A percentile compares a stretch with the other conserved stretches of the same genome.
Evolutionary conservation across 2,888 invertebrate species (phyloP).

Genomic region (Helleia helle): DNA sequence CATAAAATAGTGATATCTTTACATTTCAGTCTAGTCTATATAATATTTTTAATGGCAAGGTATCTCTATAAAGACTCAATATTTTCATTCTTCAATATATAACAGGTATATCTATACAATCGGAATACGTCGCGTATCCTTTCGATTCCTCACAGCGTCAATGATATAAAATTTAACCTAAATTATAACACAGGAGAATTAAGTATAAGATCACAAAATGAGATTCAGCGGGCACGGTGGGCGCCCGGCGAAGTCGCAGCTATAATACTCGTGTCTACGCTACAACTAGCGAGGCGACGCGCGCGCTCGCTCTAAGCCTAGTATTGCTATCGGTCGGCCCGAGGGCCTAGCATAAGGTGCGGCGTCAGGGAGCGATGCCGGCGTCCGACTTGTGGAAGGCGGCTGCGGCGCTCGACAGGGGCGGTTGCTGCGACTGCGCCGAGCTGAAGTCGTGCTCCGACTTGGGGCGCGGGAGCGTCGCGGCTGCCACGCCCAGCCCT

Average conservation of each 20-base stretch:
- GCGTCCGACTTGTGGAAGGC: constrained; percentile 87
- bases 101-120: constrained; percentile 69
- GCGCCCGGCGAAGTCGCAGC: constrained; percentile 67
- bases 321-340: constrained; percentile 61
- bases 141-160: constrained; percentile 69
- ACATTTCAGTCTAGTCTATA: constrained; percentile 74
- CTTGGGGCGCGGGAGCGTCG: constrained; percentile 83
- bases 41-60: constrained; percentile 71
- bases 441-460: constrained; percentile 88
- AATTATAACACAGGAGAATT: constrained; percentile 75
- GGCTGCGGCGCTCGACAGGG: constrained; percentile 63
- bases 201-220: constrained; percentile 75
- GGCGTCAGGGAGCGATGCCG: constrained; percentile 84
- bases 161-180: constrained; percentile 75
- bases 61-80: constrained; percentile 73
- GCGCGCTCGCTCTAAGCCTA: constrained; percentile 67
- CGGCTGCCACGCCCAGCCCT: constrained; percentile 72
- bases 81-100: constrained; percentile 67
- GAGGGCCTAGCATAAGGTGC: constrained; percentile 78
- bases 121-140: constrained; percentile 59
- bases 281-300: constrained; percentile 62
- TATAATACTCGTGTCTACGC: constrained; percentile 67
- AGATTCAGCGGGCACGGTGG: constrained; percentile 66
- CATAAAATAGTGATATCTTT: constrained; percentile 74
- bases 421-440: constrained; percentile 71